Base-by-base conservation (phyloP, 2,113 vertebrate genomes). In the Tyrannus savana region DNA sequence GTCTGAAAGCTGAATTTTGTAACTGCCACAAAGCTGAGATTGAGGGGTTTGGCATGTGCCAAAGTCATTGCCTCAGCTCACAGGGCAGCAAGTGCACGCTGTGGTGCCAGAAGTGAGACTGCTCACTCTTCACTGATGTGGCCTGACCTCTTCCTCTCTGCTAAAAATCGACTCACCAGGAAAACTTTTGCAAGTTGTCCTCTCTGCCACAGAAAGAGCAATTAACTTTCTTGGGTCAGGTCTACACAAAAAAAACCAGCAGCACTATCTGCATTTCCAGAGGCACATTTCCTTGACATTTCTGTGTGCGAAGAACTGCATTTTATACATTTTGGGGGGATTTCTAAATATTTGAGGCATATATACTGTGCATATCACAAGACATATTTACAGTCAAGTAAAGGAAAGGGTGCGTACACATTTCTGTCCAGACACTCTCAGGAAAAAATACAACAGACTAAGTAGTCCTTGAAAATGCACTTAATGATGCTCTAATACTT, bases 41-140 rank as follows among this genome's bases (percentile, higher is more conserved):
- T 6, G 25, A 52, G 25, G 18, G 24, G 35, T 69, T 77, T 49
- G 72, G 53, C 15, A 5, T 0, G 6, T 31, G 44, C 17, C 41
- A 5, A 35, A 75, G 33, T 6, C 50, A 8, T 9, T 5, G 13
- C 19, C 50, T 12, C 31, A 7, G 50, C 56, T 55, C 56, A 13
- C 39, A 12, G 25, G 53, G 41, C 53, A 56, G 78, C 23, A 12
- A 50, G 56, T 0, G 8, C 16, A 24, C 1, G 2, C 52, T 31
- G 39, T 8, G 21, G 67, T 1, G 47, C n/a, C 42, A 42, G 28
- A 39, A n/a, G 9, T 7, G 47, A 50, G 10, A 18, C 10, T 14
- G 8, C 17, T 66, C 52, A 2, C 19, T 44, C 79, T 12, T 7
- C 56, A 27, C 0, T 8, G 21, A 11, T 31, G 21, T 0, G 6